A percentile compares a stretch with the other conserved stretches of the same genome.
Conservation (phyloP, 2,797 vertebrate genomes). For the Chlorospingus semifuscus region DNA sequence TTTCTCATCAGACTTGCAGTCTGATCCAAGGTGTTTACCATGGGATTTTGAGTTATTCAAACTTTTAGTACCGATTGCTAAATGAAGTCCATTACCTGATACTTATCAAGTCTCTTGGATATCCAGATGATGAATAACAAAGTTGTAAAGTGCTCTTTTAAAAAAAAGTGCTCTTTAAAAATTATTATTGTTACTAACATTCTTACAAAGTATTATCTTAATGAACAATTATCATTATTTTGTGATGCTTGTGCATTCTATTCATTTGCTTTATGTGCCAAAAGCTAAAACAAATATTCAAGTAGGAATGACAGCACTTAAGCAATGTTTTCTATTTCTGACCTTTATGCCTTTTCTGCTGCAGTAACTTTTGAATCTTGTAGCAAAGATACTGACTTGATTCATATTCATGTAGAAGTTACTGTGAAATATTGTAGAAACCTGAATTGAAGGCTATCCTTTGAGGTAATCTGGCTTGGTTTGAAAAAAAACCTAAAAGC, state of each 20-base stretch:
- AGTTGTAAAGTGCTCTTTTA: neutral
- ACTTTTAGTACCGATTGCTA: neutral
- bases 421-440: neutral
- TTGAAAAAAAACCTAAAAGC: neutral
- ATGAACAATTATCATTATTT: neutral
- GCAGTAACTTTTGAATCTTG: neutral
- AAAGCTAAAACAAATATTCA: neutral
- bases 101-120: neutral
- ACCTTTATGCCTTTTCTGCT: neutral
- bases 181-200: neutral
- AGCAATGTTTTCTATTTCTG: neutral
- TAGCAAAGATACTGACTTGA: neutral
- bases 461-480: neutral
- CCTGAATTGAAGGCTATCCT: neutral
- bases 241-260: neutral
- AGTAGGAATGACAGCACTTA: neutral
- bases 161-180: fast-evolving
- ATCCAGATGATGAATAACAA: neutral
- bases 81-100: neutral
- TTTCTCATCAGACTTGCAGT: neutral
- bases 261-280: neutral
- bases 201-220: neutral
- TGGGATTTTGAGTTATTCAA: neutral
- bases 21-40: neutral
- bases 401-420: neutral